Percentiles rank a stretch among this genome's conserved stretches.
These are phyloP conservation scores for Xestia rhomboidea DNA, from an alignment of 2,888 invertebrate species.

Conservation along the genomic window DNA sequence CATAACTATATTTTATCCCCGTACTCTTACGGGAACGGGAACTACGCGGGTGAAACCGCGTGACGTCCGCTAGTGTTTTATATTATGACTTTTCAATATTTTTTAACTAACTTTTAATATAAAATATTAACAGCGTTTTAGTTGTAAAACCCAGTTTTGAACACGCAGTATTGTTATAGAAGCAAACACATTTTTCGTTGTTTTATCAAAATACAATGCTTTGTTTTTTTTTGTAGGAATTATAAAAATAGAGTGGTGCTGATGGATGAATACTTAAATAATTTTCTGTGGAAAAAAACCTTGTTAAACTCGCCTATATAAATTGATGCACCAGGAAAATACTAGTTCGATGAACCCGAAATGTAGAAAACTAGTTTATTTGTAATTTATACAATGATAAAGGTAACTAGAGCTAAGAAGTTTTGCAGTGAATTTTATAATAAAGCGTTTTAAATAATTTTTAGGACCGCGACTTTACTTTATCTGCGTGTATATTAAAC, in stretches of 20 bases:
- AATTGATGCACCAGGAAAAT: background rate
- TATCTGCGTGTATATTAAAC: no score
- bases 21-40: no score
- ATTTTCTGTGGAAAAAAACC: background rate
- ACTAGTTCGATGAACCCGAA: no score
- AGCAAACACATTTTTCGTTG: background rate
- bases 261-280: background rate
- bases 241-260: background rate
- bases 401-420: background rate
- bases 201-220: background rate
- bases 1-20: no score
- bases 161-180: background rate
- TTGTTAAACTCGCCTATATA: background rate
- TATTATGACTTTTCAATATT: slow-evolving; percentile 16
- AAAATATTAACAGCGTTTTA: slow-evolving; percentile 16
- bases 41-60: no score
- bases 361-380: background rate
- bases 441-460: background rate
- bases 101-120: slow-evolving; percentile 5
- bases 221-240: slow-evolving; percentile 1
- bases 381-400: background rate
- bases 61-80: background rate
- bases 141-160: background rate
- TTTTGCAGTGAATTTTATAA: background rate
- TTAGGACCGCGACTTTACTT: background rate